Evolutionary conservation across 2,113 vertebrate genomes (phyloP).

Genomic region (Cynoglossus semilaevis): DNA sequence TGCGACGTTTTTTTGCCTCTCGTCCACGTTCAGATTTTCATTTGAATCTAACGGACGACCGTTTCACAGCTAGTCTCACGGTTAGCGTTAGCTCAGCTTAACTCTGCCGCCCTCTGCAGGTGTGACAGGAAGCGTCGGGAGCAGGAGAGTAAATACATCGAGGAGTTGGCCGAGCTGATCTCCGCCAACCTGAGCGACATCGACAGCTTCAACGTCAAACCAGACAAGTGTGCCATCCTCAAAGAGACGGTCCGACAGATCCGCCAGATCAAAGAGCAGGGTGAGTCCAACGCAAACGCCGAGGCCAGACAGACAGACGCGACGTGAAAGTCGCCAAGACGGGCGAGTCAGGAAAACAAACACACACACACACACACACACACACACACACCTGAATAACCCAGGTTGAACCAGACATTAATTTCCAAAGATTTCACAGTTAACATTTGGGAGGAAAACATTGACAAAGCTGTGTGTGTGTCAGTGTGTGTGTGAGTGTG

Average conservation of each 20-base stretch:
- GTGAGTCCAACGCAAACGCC: constrained; percentile 72
- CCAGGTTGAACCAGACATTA: constrained; percentile 63
- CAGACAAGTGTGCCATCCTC: constrained; percentile 98
- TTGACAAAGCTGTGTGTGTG: constrained; percentile 31
- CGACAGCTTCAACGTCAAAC: constrained; percentile 97
- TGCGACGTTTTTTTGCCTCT: too few species aligned
- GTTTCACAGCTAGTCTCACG: too few species aligned
- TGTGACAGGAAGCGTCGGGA: constrained; percentile 94
- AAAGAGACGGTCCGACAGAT: constrained; percentile 99
- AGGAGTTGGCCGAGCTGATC: constrained; percentile 97
- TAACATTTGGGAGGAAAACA: constrained; percentile 65
- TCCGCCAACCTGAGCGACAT: constrained; percentile 98
- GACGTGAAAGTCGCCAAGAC: too few species aligned
- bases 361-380: too few species aligned
- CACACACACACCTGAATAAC: constrained; percentile 36
- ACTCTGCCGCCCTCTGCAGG: constrained; percentile 53
- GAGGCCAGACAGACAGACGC: constrained; percentile 2
- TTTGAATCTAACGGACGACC: too few species aligned
- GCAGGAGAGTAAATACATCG: constrained; percentile 98
- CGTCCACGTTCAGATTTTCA: too few species aligned
- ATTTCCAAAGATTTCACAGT: constrained; percentile 67
- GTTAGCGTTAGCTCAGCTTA: constrained; percentile 6
- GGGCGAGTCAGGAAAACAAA: too few species aligned
- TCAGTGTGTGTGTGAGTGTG: constrained; percentile 20
- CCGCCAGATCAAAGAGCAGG: constrained; percentile 98